Conservation (phyloP, 2,888 invertebrate species). For the Anthophora plumipes region DNA sequence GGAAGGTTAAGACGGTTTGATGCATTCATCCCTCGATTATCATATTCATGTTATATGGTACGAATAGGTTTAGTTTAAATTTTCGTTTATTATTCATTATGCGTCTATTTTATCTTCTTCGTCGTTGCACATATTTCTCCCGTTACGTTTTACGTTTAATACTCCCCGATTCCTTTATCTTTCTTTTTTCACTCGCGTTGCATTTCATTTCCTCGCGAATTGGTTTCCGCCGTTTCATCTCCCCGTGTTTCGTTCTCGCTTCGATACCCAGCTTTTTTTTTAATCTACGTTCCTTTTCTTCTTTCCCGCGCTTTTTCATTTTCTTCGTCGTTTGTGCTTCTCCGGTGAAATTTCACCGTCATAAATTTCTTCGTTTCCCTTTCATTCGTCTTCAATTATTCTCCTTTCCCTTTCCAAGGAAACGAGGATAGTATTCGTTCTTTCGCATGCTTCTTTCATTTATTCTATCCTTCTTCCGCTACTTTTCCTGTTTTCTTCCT, state of each 20-base stretch:
- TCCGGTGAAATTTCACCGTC: neutral
- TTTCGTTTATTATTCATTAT: slow-evolving; percentile 32
- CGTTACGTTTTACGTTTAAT: slow-evolving; percentile 14
- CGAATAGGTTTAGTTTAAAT: too few species aligned
- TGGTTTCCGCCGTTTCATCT: neutral
- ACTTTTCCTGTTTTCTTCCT: too few species aligned
- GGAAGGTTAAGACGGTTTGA: neutral
- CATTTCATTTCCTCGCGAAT: slow-evolving; percentile 28
- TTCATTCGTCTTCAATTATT: neutral
- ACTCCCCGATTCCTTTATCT: neutral
- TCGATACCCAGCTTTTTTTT: neutral
- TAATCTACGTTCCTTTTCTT: neutral
- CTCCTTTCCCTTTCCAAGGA: too few species aligned
- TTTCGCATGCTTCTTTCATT: too few species aligned
- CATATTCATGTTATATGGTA: too few species aligned
- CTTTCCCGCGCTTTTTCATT: slow-evolving; percentile 1
- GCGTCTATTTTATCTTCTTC: slow-evolving; percentile 11
- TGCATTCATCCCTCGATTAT: slow-evolving; percentile 19
- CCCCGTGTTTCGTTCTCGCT: neutral
- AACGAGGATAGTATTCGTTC: too few species aligned
- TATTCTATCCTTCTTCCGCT: too few species aligned
- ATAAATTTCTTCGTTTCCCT: slow-evolving; percentile 1
- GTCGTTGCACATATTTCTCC: slow-evolving; percentile 11
- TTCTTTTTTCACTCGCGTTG: neutral
- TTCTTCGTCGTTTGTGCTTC: neutral